Percentiles rank a stretch among this genome's conserved stretches.
Evolutionary conservation across 2,797 vertebrate genomes (phyloP).

Genomic region (Setipinna tenuifilis): DNA sequence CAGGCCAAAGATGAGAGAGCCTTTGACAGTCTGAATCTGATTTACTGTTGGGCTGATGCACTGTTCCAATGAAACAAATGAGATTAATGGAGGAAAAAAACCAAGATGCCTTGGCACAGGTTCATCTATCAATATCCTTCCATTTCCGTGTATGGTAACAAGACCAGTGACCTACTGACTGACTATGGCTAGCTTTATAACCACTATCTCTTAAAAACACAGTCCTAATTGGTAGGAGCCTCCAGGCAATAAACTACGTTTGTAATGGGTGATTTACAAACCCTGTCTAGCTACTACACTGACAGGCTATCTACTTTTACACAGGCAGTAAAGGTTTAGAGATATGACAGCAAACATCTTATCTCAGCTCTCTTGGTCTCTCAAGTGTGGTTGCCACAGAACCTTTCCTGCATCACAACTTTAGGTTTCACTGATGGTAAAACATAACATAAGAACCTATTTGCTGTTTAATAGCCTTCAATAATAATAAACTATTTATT

Average conservation of each 20-base stretch:
- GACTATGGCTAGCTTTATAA: not conserved
- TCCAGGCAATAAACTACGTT: not conserved
- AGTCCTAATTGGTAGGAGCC: not conserved
- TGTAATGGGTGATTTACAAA: not conserved
- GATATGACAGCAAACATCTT: not conserved
- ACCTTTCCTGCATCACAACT: not conserved
- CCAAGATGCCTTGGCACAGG: not conserved
- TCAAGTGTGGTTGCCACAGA: not conserved
- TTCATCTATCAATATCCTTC: not conserved
- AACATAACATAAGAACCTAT: no score
- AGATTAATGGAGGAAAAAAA: not conserved
- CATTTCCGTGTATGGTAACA: not conserved
- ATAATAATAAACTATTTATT: not conserved
- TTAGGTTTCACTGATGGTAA: not conserved
- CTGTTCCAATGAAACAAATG: not conserved
- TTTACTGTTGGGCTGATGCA: not conserved
- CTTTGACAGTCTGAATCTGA: not conserved
- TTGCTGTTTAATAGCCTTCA: no score
- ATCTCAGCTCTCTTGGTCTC: not conserved
- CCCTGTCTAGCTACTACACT: not conserved
- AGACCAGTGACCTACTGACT: not conserved
- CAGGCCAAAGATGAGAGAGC: not conserved
- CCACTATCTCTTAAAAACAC: not conserved
- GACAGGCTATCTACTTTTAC: not conserved
- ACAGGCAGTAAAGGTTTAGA: not conserved